A percentile compares a stretch with the other conserved stretches of the same genome.
Conservation (phyloP, 92 coral and sea anemone species). For the Desmophyllum pertusum region DNA sequence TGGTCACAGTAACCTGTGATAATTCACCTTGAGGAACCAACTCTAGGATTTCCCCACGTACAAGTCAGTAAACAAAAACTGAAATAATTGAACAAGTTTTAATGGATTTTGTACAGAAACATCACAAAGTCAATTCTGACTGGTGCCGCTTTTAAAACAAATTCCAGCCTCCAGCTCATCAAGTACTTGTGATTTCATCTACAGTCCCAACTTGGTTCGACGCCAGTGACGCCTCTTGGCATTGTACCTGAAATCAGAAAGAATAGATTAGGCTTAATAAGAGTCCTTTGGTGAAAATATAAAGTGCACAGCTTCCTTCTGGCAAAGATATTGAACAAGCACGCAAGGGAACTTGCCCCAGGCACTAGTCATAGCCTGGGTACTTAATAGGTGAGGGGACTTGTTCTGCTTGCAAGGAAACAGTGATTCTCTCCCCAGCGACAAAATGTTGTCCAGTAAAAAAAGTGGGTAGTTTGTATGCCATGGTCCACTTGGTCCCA, state of each 20-base stretch:
- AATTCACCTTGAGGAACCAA: too few relatives aligned
- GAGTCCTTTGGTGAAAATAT: too few relatives aligned
- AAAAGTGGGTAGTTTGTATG: too few relatives aligned
- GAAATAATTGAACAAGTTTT: conserved; percentile 1
- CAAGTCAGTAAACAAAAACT: not conserved
- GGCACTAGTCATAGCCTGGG: too few relatives aligned
- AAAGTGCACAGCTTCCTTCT: not conserved
- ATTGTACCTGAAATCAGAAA: conserved; percentile 73
- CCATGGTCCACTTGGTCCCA: too few relatives aligned
- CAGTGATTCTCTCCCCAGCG: too few relatives aligned
- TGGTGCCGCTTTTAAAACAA: conserved; percentile 21
- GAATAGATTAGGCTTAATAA: not conserved
- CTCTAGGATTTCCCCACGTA: too few relatives aligned
- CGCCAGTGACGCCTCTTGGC: conserved; percentile 99
- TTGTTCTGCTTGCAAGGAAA: too few relatives aligned
- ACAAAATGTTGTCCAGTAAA: too few relatives aligned
- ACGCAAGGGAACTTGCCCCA: too few relatives aligned
- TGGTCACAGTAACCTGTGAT: too few relatives aligned
- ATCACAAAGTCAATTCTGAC: not conserved
- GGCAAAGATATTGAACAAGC: not conserved
- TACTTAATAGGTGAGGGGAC: too few relatives aligned
- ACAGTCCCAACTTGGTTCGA: conserved; percentile 97
- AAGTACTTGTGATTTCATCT: conserved; percentile 22
- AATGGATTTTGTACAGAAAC: conserved; percentile 40
- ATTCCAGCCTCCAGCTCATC: not conserved